These are phyloP conservation scores for Lagorchestes hirsutus DNA, from an alignment of 2,797 vertebrate species.

Conservation along the genomic window DNA sequence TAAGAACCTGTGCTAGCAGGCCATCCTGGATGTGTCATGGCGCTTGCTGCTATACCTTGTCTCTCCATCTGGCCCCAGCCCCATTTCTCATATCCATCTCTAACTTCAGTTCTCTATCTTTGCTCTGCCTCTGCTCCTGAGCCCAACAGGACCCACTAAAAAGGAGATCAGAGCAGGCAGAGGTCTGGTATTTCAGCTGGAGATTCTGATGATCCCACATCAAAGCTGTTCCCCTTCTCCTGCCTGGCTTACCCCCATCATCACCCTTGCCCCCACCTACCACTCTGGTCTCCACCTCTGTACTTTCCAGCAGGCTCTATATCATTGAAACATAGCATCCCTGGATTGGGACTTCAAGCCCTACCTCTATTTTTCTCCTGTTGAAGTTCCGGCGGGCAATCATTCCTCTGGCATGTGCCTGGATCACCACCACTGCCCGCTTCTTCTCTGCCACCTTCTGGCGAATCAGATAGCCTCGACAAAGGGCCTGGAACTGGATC, in stretches of 20 bases:
- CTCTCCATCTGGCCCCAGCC: not conserved
- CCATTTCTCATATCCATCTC: not conserved
- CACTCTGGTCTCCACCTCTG: not conserved
- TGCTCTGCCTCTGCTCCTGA: not conserved
- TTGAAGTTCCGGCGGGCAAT: constrained; percentile 86
- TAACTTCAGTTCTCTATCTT: not conserved
- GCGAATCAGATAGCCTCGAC: constrained; percentile 89
- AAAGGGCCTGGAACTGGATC: constrained; percentile 88
- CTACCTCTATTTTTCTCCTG: constrained; percentile 87
- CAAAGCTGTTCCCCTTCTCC: not conserved
- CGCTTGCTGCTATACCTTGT: not conserved
- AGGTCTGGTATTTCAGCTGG: not conserved
- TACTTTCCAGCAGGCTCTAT: not conserved
- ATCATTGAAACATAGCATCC: not conserved
- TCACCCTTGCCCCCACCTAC: not conserved
- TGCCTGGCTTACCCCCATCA: accelerated
- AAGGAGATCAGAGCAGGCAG: not conserved
- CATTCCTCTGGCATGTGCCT: constrained; percentile 92
- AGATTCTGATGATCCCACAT: not conserved
- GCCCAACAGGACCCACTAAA: not conserved
- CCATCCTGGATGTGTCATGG: too few relatives aligned
- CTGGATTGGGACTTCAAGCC: not conserved
- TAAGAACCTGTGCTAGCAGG: too few relatives aligned
- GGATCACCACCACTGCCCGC: constrained; percentile 90
- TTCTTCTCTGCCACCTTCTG: constrained; percentile 87